These are phyloP conservation scores for Ectemnius lituratus DNA, from an alignment of 2,888 invertebrate species.

Conservation along the genomic window DNA sequence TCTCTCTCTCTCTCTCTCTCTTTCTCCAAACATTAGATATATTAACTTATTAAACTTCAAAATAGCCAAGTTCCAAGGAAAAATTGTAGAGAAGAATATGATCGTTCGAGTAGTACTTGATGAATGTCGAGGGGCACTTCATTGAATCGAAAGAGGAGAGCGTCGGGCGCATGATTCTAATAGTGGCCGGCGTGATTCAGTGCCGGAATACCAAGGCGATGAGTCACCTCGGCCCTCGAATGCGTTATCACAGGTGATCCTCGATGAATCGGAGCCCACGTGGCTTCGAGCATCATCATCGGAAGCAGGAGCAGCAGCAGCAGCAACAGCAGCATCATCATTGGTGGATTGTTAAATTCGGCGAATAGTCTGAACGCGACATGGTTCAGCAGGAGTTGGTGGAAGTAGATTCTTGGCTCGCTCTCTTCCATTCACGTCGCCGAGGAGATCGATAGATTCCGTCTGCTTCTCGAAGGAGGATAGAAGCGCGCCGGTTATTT, in stretches of 20 bases:
- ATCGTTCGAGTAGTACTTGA: no score
- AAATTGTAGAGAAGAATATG: no score
- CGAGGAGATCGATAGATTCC: constrained; percentile 25
- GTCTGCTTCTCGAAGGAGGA: constrained; percentile 35
- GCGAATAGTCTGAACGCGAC: no score
- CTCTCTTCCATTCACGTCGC: constrained; percentile 8
- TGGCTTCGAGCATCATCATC: constrained; percentile 16
- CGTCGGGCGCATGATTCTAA: constrained; percentile 49
- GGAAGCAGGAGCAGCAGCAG: no score
- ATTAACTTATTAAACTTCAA: no score
- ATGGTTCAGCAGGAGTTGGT: no score
- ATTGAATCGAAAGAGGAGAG: constrained; percentile 23
- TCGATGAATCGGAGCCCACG: constrained; percentile 37
- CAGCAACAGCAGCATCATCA: no score
- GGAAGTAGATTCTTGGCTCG: no score
- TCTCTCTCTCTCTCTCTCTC: no score
- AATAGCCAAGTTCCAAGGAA: no score
- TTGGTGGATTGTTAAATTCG: no score
- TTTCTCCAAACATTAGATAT: no score
- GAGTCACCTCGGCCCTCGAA: constrained; percentile 47
- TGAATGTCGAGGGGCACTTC: neutral
- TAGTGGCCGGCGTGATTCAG: constrained; percentile 53
- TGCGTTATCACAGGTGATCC: constrained; percentile 47
- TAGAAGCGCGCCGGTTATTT: constrained; percentile 35
- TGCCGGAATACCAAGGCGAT: constrained; percentile 50